Percentiles rank a stretch among this genome's conserved stretches.
These are phyloP conservation scores for Mus pahari DNA, from an alignment of 2,113 vertebrate genomes.

Conservation along the genomic window DNA sequence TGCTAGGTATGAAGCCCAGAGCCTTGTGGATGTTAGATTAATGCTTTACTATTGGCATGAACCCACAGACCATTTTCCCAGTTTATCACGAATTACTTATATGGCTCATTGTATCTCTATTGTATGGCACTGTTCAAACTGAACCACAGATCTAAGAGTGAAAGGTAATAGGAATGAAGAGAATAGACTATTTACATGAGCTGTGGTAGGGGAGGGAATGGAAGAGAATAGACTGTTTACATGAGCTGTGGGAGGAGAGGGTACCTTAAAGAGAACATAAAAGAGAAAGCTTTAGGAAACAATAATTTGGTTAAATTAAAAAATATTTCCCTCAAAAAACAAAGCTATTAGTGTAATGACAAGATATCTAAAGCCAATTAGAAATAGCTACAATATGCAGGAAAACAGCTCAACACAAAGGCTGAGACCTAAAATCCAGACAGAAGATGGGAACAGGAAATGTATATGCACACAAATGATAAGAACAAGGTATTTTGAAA, in stretches of 20 bases:
- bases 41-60: neutral
- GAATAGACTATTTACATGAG: neutral
- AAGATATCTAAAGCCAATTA: conserved; percentile 1
- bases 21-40: neutral
- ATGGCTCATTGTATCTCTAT: neutral
- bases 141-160: neutral
- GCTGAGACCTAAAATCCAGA: neutral
- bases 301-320: conserved; percentile 7
- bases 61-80: neutral
- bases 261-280: neutral
- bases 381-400: neutral
- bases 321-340: conserved; percentile 8
- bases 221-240: neutral
- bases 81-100: neutral
- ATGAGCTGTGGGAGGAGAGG: neutral
- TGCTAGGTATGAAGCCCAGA: neutral
- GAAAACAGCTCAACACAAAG: conserved; percentile 41
- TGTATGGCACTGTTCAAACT: neutral
- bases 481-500: conserved; percentile 2
- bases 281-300: conserved; percentile 31
- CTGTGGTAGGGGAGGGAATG: neutral
- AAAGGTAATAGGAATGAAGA: conserved; percentile 1
- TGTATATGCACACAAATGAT: neutral
- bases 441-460: conserved; percentile 23
- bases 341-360: conserved; percentile 11